A percentile compares a stretch with the other conserved stretches of the same genome.
Evolutionary conservation across 1,140 invertebrate species (phyloP).

Genomic region (Aphaenogaster ashmeadi): DNA sequence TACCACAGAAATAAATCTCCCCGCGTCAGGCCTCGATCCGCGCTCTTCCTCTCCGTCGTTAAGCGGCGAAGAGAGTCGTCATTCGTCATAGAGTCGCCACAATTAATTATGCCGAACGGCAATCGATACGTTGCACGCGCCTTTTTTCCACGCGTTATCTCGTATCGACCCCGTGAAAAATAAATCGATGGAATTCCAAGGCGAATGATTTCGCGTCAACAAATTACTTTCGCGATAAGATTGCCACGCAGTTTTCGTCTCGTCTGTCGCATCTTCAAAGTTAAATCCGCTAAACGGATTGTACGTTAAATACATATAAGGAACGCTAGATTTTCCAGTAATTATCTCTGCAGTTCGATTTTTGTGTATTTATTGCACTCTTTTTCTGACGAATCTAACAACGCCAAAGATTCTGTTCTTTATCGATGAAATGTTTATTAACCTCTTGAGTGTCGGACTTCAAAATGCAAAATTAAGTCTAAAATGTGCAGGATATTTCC

Average conservation of each 20-base stretch:
- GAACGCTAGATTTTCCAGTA: not conserved
- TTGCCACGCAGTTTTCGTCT: not conserved
- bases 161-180: slow-evolving; percentile 15
- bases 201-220: slow-evolving; percentile 20
- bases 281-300: not conserved
- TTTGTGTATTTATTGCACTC: not conserved
- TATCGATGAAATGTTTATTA: not conserved
- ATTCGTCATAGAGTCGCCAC: slow-evolving; percentile 41
- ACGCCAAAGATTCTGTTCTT: not conserved
- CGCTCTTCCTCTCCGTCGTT: not conserved
- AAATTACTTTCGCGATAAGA: slow-evolving; percentile 42
- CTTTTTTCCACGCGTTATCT: slow-evolving; percentile 24
- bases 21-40: slow-evolving; percentile 13
- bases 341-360: not conserved
- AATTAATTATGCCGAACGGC: slow-evolving; percentile 47
- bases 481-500: no score
- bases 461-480: no score
- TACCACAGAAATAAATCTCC: slow-evolving; percentile 59
- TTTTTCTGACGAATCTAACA: not conserved
- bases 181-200: slow-evolving; percentile 3
- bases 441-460: not conserved
- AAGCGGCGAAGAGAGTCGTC: not conserved
- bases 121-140: not conserved
- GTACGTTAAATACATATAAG: not conserved
- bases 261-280: not conserved